Percentiles rank a stretch among this genome's conserved stretches.
phyloP scores from a whole-genome alignment of 2,797 vertebrate species.

The Sebastes cheni region DNA sequence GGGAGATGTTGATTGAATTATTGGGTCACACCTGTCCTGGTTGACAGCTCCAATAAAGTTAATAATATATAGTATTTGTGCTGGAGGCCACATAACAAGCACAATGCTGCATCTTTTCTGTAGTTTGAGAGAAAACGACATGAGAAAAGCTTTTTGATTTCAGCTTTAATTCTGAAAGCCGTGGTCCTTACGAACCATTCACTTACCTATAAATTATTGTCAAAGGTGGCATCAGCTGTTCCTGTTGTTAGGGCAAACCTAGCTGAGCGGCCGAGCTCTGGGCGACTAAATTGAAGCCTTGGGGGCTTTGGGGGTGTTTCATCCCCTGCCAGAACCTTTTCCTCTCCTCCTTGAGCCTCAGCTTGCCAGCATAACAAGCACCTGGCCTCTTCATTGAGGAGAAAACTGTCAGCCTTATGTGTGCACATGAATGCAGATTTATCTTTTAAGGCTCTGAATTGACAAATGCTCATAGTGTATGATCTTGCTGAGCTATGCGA shows the following conservation, averaged over 20 bases:
- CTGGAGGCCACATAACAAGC: not conserved
- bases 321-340: conserved; percentile 60
- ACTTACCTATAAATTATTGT: conserved; percentile 15
- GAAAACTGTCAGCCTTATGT: conserved; percentile 15
- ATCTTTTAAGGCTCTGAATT: conserved; percentile 5
- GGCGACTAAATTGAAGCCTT: conserved; percentile 53
- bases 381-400: conserved; percentile 11
- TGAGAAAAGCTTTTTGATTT: conserved; percentile 4
- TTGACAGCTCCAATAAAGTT: not conserved
- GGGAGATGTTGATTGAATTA: not conserved
- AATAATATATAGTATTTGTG: not conserved
- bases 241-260: conserved; percentile 45
- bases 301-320: conserved; percentile 38
- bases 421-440: conserved; percentile 2
- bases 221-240: conserved; percentile 59
- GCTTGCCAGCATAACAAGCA: conserved; percentile 44
- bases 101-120: not conserved
- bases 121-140: not conserved
- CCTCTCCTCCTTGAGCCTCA: conserved; percentile 32
- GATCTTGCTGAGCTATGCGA: not conserved
- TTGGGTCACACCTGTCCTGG: not conserved
- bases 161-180: conserved; percentile 31
- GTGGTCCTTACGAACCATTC: conserved; percentile 12
- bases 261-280: conserved; percentile 48
- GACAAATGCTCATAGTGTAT: not conserved